These are phyloP conservation scores for Alethe castanea DNA, from an alignment of 2,113 vertebrate species.

Conservation along the genomic window DNA sequence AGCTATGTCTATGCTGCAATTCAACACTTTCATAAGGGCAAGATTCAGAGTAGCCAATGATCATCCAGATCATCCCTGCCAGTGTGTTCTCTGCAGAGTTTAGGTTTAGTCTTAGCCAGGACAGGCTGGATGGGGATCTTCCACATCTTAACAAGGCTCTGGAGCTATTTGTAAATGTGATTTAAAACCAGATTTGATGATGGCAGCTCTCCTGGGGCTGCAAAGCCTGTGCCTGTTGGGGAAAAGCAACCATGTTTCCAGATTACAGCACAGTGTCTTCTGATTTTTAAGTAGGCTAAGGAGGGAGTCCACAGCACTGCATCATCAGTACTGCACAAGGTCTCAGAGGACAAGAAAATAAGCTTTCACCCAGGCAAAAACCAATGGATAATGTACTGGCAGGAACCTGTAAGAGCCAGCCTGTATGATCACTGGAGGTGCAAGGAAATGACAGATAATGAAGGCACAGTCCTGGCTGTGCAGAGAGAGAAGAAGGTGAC, in stretches of 20 bases:
- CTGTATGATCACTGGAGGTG: not conserved
- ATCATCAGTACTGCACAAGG: not conserved
- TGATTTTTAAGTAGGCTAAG: not conserved
- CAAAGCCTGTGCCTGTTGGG: not conserved
- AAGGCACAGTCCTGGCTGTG: slow-evolving; percentile 2
- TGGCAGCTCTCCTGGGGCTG: not conserved
- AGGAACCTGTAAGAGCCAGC: not conserved
- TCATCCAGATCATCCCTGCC: not conserved
- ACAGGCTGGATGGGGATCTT: not conserved
- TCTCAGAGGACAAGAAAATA: not conserved
- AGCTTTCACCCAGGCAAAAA: not conserved
- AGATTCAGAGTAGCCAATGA: not conserved
- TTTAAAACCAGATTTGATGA: not conserved
- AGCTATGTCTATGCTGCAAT: not conserved
- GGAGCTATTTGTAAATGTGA: not conserved
- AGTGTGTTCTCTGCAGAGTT: not conserved
- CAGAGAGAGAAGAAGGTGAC: slow-evolving; percentile 30
- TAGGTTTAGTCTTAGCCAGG: not conserved
- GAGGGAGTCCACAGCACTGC: not conserved
- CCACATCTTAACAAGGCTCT: not conserved
- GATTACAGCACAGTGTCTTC: not conserved
- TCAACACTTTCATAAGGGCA: not conserved
- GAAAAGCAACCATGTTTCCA: not conserved
- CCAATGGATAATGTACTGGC: not conserved
- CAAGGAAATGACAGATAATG: slow-evolving; percentile 9